phyloP scores from a whole-genome alignment of 2,113 vertebrate species.

The Carollia perspicillata region DNA sequence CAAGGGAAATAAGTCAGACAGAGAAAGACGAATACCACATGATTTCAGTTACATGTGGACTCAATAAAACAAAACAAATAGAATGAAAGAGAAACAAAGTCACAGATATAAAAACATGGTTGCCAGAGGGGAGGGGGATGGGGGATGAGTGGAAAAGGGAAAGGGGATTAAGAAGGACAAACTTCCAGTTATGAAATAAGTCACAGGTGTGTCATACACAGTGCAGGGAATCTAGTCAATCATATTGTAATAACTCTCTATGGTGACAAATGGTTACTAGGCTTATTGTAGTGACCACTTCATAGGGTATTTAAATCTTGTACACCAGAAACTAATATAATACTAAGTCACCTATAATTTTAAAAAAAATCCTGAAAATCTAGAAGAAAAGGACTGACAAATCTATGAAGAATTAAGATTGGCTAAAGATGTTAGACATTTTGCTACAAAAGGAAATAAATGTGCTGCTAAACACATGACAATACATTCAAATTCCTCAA shows the following conservation, averaged over 20 bases:
- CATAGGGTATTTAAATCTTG: neutral
- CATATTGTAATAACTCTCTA: neutral
- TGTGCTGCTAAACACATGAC: neutral
- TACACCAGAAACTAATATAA: neutral
- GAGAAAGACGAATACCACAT: neutral
- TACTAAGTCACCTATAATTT: neutral
- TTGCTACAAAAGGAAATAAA: neutral
- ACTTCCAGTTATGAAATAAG: neutral
- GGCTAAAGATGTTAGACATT: neutral
- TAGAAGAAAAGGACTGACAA: neutral
- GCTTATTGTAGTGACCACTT: neutral
- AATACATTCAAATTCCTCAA: neutral
- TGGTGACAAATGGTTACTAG: accelerated
- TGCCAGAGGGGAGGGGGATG: neutral
- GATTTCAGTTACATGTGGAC: neutral
- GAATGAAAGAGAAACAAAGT: neutral
- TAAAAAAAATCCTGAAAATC: neutral
- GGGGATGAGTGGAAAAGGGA: neutral
- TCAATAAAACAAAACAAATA: neutral
- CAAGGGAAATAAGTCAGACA: neutral
- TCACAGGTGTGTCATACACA: neutral
- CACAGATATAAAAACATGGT: neutral
- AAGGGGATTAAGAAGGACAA: neutral
- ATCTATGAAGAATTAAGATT: neutral
- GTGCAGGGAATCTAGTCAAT: neutral